These are phyloP conservation scores for Clarias batrachus DNA, from an alignment of 2,113 vertebrate species.

Conservation along the genomic window DNA sequence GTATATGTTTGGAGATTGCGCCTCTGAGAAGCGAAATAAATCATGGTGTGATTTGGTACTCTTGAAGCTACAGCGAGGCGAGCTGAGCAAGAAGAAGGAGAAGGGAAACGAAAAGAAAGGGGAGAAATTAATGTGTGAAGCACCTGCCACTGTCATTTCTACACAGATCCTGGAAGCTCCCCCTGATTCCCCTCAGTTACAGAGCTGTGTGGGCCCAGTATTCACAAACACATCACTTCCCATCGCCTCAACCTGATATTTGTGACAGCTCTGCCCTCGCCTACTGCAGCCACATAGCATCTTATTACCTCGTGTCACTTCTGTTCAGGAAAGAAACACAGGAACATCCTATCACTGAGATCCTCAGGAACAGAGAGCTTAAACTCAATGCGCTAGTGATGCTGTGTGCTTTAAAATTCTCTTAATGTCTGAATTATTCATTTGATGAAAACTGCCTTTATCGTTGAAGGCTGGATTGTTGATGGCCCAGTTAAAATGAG, in stretches of 20 bases:
- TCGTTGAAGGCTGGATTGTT: background rate
- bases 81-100: constrained; percentile 6
- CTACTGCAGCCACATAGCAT: constrained; percentile 35
- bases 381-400: constrained; percentile 27
- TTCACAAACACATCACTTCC: constrained; percentile 47
- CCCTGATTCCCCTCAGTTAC: constrained; percentile 41
- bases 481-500: background rate
- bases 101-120: background rate
- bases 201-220: constrained; percentile 43
- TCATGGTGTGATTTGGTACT: constrained; percentile 45
- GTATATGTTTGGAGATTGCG: constrained; percentile 40
- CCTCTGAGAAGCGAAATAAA: constrained; percentile 51
- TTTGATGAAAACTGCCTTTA: constrained; percentile 1
- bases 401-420: constrained; percentile 30
- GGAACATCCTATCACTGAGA: constrained; percentile 33
- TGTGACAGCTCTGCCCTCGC: constrained; percentile 38
- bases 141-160: constrained; percentile 45
- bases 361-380: background rate
- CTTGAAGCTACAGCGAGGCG: constrained; percentile 23
- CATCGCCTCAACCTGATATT: constrained; percentile 39
- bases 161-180: constrained; percentile 41
- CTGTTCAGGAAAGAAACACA: constrained; percentile 23
- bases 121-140: constrained; percentile 27
- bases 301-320: constrained; percentile 37
- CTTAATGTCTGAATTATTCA: constrained; percentile 23